Conservation (phyloP, 2,888 invertebrate species). For the Maniola hyperantus region DNA sequence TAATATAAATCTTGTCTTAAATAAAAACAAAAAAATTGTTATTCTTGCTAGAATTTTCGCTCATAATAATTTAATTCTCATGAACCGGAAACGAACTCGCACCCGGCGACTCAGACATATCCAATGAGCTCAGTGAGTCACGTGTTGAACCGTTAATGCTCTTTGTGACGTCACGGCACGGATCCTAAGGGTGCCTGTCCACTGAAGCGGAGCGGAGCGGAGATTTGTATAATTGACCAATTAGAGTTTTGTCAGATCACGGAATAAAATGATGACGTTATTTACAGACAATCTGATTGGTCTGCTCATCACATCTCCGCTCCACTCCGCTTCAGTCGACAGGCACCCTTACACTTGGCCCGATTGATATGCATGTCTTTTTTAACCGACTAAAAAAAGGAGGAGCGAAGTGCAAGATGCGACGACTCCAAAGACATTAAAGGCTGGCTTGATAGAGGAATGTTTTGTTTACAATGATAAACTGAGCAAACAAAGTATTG, state of each 20-base stretch:
- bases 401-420: neutral
- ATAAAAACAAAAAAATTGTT: no score
- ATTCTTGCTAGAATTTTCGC: neutral
- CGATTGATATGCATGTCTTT: neutral
- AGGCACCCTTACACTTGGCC: slow-evolving; percentile 3
- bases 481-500: slow-evolving; percentile 12
- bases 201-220: no score
- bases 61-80: neutral
- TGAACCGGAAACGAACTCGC: neutral
- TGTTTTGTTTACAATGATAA: slow-evolving; percentile 13
- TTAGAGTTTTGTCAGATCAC: no score
- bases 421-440: neutral
- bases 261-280: no score
- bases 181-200: no score
- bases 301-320: no score
- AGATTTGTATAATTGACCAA: no score
- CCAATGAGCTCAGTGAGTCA: slow-evolving; percentile 18
- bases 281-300: no score
- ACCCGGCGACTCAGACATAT: neutral
- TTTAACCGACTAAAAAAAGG: no score
- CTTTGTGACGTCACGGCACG: slow-evolving; percentile 15
- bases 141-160: slow-evolving; percentile 18
- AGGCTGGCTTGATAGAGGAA: neutral
- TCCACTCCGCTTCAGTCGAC: no score
- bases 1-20: no score